These are phyloP conservation scores for Delia radicum DNA, from an alignment of 1,140 invertebrate genomes.

Conservation along the genomic window DNA sequence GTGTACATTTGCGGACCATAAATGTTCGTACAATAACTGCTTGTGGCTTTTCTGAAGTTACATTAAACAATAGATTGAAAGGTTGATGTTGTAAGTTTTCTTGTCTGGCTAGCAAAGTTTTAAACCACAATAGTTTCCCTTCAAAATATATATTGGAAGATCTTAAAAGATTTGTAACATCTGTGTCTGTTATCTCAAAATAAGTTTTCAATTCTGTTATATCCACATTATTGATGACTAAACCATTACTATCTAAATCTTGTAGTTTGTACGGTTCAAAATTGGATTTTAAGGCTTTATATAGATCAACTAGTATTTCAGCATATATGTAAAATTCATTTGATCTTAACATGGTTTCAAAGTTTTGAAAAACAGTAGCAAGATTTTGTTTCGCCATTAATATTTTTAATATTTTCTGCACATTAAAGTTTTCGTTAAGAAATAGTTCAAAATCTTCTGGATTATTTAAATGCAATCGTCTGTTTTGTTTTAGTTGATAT, in stretches of 20 bases:
- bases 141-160: not conserved
- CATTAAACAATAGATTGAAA: slow-evolving; percentile 4
- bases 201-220: not conserved
- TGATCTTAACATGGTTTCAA: slow-evolving; percentile 27
- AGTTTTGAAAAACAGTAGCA: slow-evolving; percentile 23
- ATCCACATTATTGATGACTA: not conserved
- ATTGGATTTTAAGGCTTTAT: not conserved
- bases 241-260: not conserved
- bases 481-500: not conserved
- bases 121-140: not conserved
- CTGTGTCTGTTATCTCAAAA: not conserved
- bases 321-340: slow-evolving; percentile 32
- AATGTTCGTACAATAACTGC: slow-evolving; percentile 30
- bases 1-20: slow-evolving; percentile 27
- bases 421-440: not conserved
- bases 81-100: not conserved
- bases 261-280: not conserved
- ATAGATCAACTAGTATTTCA: slow-evolving; percentile 11
- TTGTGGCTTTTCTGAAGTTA: slow-evolving; percentile 35
- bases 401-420: too few species aligned
- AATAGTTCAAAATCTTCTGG: not conserved
- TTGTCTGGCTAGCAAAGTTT: not conserved
- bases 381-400: too few species aligned
- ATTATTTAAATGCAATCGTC: not conserved
- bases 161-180: not conserved